Evolutionary conservation across 2,888 invertebrate species (phyloP).

Genomic region (Lepidonotus clava): DNA sequence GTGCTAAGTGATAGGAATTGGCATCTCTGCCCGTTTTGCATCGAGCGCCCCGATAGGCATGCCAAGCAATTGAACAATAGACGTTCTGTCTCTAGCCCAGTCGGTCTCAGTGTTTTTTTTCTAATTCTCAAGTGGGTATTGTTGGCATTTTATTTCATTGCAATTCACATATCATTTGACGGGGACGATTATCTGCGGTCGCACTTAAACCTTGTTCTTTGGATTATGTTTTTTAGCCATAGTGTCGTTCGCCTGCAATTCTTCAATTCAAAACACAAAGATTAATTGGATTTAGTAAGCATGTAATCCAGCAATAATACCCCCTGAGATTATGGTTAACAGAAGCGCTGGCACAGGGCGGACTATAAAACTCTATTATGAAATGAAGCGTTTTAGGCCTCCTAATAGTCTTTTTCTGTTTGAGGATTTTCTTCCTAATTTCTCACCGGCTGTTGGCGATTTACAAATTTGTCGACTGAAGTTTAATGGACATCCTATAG

Average conservation of each 20-base stretch:
- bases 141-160: not conserved
- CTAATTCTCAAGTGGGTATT: not conserved
- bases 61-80: constrained; percentile 35
- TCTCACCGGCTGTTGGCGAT: not conserved
- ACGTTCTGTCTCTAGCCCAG: not conserved
- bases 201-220: not conserved
- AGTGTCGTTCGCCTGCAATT: not conserved
- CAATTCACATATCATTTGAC: not conserved
- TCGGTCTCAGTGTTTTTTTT: not conserved
- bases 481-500: constrained; percentile 13
- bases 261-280: not conserved
- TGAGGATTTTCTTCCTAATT: not conserved
- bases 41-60: constrained; percentile 2
- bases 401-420: not conserved
- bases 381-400: not conserved
- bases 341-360: not conserved
- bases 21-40: constrained; percentile 22
- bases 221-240: not conserved
- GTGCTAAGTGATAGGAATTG: constrained; percentile 39
- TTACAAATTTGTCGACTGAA: not conserved
- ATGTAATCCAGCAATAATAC: constrained; percentile 12
- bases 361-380: constrained; percentile 23
- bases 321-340: not conserved
- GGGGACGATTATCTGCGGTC: constrained; percentile 4
- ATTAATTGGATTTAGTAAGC: constrained; percentile 28